These are phyloP conservation scores for Malthinus seriepunctatus DNA, from an alignment of 2,888 invertebrate genomes.

Conservation along the genomic window DNA sequence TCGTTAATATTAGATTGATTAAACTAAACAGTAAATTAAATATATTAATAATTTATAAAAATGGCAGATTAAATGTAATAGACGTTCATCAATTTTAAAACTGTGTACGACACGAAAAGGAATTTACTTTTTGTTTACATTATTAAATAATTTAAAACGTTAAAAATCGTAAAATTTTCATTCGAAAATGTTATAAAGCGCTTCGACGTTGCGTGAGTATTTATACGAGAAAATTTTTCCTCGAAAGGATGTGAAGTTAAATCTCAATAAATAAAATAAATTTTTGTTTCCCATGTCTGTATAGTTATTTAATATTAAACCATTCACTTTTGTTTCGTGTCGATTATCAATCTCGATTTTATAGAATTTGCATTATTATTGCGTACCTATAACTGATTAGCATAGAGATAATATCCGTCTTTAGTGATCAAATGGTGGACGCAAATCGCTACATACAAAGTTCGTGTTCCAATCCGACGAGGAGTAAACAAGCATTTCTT, in stretches of 20 bases:
- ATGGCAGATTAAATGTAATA: neutral
- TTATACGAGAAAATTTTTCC: too few relatives aligned
- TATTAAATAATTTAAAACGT: too few relatives aligned
- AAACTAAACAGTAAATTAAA: slow-evolving; percentile 22
- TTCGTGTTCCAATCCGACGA: slow-evolving; percentile 35
- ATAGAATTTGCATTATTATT: slow-evolving; percentile 38
- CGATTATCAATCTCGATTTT: slow-evolving; percentile 34
- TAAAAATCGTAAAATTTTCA: too few relatives aligned
- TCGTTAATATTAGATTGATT: slow-evolving; percentile 38
- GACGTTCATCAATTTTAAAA: too few relatives aligned
- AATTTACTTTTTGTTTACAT: too few relatives aligned
- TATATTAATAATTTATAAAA: slow-evolving; percentile 15
- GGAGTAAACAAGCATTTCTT: slow-evolving; percentile 38
- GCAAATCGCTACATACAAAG: slow-evolving; percentile 33
- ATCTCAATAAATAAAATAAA: slow-evolving; percentile 12
- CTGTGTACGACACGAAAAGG: too few relatives aligned
- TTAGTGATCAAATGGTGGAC: slow-evolving; percentile 34
- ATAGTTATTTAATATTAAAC: slow-evolving; percentile 6
- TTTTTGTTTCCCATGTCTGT: slow-evolving; percentile 22
- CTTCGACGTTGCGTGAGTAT: too few relatives aligned
- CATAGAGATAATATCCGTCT: slow-evolving; percentile 33
- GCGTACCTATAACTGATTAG: slow-evolving; percentile 32
- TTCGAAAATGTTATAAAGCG: too few relatives aligned
- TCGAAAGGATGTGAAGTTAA: too few relatives aligned
- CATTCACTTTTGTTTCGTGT: slow-evolving; percentile 31